Percentiles rank a stretch among this genome's conserved stretches.
Conservation (phyloP, 2,888 invertebrate species). For the Netelia melanura region DNA sequence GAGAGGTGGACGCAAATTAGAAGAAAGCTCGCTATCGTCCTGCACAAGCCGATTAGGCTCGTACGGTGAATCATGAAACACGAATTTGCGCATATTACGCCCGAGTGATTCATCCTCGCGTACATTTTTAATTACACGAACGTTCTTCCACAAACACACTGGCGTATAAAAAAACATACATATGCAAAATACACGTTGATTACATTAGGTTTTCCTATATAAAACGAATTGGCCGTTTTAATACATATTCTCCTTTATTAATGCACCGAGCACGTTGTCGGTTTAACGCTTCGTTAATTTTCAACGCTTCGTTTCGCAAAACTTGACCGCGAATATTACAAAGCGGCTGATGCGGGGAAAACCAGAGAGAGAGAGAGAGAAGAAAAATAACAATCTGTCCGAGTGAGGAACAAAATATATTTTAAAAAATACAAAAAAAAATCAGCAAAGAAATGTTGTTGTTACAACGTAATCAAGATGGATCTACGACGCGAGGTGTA, state of each 20-base stretch:
- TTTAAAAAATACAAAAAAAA: slow-evolving; percentile 20
- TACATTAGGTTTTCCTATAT: slow-evolving; percentile 62
- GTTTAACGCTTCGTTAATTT: slow-evolving; percentile 83
- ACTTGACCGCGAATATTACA: slow-evolving; percentile 72
- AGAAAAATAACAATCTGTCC: slow-evolving; percentile 16
- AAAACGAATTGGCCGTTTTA: slow-evolving; percentile 56
- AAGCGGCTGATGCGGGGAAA: slow-evolving; percentile 30
- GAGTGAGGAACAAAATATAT: not conserved
- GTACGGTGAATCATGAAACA: slow-evolving; percentile 44
- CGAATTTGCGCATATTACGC: slow-evolving; percentile 40
- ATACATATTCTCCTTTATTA: slow-evolving; percentile 73
- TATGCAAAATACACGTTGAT: slow-evolving; percentile 40
- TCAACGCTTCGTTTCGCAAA: slow-evolving; percentile 79
- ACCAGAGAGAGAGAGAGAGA: slow-evolving; percentile 39
- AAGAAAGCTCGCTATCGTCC: not conserved
- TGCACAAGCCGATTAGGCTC: not conserved
- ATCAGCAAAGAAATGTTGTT: slow-evolving; percentile 2
- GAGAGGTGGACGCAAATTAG: not conserved
- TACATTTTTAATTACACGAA: not conserved
- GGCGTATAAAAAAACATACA: not conserved
- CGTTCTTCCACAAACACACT: not conserved
- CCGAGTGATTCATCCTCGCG: slow-evolving; percentile 51
- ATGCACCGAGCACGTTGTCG: slow-evolving; percentile 73
- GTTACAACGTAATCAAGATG: not conserved
- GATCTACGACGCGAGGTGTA: not conserved